Evolutionary conservation across 2,888 invertebrate genomes (phyloP).

Genomic region (Cyclophora punctaria): DNA sequence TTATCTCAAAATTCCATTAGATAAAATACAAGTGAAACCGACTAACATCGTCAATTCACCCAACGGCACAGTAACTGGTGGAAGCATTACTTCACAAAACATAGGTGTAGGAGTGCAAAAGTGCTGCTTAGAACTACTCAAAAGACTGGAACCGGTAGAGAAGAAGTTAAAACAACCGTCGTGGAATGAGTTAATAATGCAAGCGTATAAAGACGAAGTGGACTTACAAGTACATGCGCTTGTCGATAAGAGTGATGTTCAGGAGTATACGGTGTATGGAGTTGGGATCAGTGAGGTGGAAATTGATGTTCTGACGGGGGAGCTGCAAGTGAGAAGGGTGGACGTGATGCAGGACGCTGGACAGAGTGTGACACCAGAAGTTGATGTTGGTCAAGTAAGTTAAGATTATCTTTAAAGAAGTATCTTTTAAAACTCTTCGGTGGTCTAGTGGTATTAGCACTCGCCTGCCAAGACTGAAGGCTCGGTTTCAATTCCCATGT

Average conservation of each 20-base stretch:
- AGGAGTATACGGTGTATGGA: conserved; percentile 60
- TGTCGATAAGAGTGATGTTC: conserved; percentile 16
- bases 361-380: conserved; percentile 75
- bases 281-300: conserved; percentile 79
- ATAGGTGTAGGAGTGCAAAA: conserved; percentile 27
- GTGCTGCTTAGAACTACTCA: conserved; percentile 21
- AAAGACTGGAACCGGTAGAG: conserved; percentile 23
- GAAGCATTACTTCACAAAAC: conserved; percentile 57
- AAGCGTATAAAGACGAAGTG: conserved; percentile 46
- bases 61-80: conserved; percentile 79
- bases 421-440: not conserved
- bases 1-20: conserved; percentile 77
- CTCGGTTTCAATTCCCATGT: too few species aligned
- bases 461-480: too few species aligned
- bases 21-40: conserved; percentile 78
- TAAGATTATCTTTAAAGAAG: not conserved
- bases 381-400: conserved; percentile 79
- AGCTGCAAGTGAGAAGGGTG: conserved; percentile 73
- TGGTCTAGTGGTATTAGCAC: too few species aligned
- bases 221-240: conserved; percentile 40
- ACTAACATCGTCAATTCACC: conserved; percentile 76
- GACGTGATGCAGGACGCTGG: conserved; percentile 80
- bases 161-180: conserved; percentile 36
- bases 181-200: conserved; percentile 64
- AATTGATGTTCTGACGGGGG: conserved; percentile 82